These are phyloP conservation scores for Copidosoma aretas DNA, from an alignment of 2,888 invertebrate species.

Conservation along the genomic window DNA sequence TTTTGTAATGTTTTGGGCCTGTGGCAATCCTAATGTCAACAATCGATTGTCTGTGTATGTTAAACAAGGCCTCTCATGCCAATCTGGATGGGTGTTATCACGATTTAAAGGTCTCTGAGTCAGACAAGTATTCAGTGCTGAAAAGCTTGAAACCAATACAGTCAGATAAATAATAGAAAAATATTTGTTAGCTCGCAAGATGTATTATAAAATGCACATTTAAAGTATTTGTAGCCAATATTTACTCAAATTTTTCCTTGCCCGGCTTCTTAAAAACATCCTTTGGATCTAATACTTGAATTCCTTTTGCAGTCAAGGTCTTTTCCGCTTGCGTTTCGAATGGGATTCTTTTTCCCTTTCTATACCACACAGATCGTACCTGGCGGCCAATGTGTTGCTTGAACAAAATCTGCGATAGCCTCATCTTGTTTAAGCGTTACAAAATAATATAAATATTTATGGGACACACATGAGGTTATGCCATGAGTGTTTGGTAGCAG, in stretches of 20 bases:
- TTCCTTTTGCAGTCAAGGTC: conserved; percentile 66
- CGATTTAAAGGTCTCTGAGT: conserved; percentile 53
- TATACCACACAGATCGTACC: conserved; percentile 76
- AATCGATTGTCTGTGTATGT: conserved; percentile 70
- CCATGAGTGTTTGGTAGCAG: too few species aligned
- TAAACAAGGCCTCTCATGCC: conserved; percentile 70
- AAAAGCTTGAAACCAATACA: conserved; percentile 46
- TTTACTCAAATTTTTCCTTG: conserved; percentile 40
- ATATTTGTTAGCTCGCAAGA: too few species aligned
- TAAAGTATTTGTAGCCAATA: not conserved
- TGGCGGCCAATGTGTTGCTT: conserved; percentile 77
- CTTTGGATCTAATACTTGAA: conserved; percentile 69
- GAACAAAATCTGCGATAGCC: conserved; percentile 68
- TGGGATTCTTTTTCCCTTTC: conserved; percentile 70
- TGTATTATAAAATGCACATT: not conserved
- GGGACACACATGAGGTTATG: too few species aligned
- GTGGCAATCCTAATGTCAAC: conserved; percentile 74
- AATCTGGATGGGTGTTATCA: conserved; percentile 71
- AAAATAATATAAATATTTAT: not conserved
- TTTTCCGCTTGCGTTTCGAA: conserved; percentile 67
- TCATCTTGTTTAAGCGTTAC: conserved; percentile 66
- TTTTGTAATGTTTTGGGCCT: conserved; percentile 84
- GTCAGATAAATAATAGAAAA: conserved; percentile 1
- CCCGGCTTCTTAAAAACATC: conserved; percentile 66
- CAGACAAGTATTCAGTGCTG: conserved; percentile 41